Conservation (phyloP, 2,888 invertebrate species). For the Pristionchus arcanus region DNA sequence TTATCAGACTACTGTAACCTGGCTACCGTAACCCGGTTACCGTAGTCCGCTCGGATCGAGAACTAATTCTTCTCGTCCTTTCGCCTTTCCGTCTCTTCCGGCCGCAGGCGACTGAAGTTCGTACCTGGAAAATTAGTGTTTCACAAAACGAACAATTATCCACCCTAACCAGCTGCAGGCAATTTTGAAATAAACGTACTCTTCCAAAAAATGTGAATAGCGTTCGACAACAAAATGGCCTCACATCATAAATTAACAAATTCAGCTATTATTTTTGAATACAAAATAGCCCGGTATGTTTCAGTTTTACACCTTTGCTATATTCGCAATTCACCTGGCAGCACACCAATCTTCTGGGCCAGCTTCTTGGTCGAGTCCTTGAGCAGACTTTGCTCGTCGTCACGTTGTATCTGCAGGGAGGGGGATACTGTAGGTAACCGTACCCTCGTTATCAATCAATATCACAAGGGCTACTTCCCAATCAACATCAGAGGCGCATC, state of each 20-base stretch:
- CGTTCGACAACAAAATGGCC: no score
- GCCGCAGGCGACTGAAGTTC: constrained; percentile 18
- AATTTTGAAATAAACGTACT: no score
- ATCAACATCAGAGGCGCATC: no score
- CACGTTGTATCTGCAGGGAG: constrained; percentile 29
- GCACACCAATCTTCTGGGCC: constrained; percentile 58
- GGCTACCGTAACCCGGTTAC: neutral
- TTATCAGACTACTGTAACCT: no score
- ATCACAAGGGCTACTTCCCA: neutral
- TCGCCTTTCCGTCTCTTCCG: neutral
- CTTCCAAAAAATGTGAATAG: no score
- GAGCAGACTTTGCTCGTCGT: constrained; percentile 45
- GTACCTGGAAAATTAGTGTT: neutral
- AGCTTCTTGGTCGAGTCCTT: constrained; percentile 57
- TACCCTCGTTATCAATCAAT: neutral
- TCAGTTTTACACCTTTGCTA: neutral
- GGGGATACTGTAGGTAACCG: neutral
- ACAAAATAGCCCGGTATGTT: neutral
- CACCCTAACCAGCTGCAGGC: no score
- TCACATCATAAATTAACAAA: no score
- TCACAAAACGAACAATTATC: no score
- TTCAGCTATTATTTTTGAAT: neutral
- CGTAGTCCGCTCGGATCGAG: neutral
- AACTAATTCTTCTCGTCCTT: neutral
- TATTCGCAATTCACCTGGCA: constrained; percentile 43